Conservation (phyloP, 2,113 vertebrate genomes). For the Cervus canadensis region DNA sequence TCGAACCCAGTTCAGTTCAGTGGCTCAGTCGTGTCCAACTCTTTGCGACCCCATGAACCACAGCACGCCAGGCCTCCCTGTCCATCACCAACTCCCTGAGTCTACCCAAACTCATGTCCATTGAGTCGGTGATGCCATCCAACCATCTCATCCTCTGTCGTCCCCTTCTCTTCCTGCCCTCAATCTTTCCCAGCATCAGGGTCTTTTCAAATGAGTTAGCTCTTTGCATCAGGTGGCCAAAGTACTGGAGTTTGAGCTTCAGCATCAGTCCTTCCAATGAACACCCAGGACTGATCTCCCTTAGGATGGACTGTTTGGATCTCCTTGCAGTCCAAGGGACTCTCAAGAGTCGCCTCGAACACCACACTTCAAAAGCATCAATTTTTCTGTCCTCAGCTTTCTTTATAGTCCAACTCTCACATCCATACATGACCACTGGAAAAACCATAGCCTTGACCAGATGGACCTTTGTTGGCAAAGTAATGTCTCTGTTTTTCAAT, state of each 20-base stretch:
- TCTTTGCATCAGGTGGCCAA: neutral
- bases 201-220: neutral
- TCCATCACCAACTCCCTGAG: neutral
- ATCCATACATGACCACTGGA: neutral
- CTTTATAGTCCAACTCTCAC: neutral
- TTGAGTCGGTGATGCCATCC: neutral
- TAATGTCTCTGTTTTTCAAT: neutral
- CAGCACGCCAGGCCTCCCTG: neutral
- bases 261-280: neutral
- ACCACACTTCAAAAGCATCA: neutral
- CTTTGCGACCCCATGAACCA: neutral
- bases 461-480: accelerated
- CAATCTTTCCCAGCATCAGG: neutral
- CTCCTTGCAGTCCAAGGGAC: neutral
- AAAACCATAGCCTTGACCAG: neutral
- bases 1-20: neutral
- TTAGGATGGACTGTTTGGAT: neutral
- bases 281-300: neutral
- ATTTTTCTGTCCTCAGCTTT: neutral
- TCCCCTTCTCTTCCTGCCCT: neutral
- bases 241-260: neutral
- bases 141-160: neutral
- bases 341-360: neutral
- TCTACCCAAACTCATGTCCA: neutral
- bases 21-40: accelerated